Conservation (phyloP, 2,113 vertebrate genomes). For the Accipiter virgatus region DNA sequence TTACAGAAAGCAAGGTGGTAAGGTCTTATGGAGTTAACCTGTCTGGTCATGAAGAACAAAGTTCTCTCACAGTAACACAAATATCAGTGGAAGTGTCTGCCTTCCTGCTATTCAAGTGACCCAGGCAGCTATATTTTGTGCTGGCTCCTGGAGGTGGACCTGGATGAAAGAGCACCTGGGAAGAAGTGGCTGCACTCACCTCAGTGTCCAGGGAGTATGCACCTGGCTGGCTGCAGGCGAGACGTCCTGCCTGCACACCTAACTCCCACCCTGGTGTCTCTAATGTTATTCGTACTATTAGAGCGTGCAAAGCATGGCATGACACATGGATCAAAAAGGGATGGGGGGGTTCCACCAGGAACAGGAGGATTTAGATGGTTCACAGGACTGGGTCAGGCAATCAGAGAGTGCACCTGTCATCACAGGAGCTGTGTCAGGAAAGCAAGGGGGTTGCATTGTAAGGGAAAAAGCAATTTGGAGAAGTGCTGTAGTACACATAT, state of each 20-base stretch:
- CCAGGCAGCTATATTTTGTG: neutral
- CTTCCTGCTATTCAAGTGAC: neutral
- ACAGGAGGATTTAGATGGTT: neutral
- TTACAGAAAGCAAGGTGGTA: neutral
- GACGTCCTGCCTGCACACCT: neutral
- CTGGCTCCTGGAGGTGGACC: neutral
- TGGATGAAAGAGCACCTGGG: neutral
- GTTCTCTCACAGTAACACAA: neutral
- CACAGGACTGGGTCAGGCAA: neutral
- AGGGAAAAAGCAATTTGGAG: constrained; percentile 31
- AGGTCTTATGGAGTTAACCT: neutral
- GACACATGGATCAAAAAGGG: neutral
- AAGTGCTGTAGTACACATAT: neutral
- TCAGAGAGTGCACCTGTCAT: neutral
- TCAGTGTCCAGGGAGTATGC: neutral
- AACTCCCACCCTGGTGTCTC: neutral
- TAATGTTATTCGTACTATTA: neutral
- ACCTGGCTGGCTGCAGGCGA: neutral
- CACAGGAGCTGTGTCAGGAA: neutral
- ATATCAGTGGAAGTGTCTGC: neutral
- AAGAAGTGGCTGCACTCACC: neutral
- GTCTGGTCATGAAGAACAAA: neutral
- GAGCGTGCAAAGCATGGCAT: fast-evolving
- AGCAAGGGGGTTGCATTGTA: neutral
- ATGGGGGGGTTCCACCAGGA: neutral